Percentiles rank a stretch among this genome's conserved stretches.
Evolutionary conservation across 2,113 vertebrate genomes (phyloP).

Genomic region (Heliornis fulica): DNA sequence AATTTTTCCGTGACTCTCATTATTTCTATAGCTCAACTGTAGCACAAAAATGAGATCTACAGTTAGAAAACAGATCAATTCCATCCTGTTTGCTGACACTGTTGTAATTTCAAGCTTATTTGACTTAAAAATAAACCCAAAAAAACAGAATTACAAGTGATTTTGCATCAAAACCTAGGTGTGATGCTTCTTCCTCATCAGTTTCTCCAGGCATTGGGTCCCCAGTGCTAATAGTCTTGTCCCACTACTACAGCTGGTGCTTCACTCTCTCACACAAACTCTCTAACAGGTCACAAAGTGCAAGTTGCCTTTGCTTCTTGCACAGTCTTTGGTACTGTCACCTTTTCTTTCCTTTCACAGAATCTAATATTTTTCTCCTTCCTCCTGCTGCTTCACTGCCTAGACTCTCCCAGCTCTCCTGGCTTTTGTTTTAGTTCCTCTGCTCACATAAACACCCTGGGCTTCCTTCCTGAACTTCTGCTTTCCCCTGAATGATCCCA

Average conservation of each 20-base stretch:
- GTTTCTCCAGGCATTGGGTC: background rate
- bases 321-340: background rate
- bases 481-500: background rate
- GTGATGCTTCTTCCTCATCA: background rate
- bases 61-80: background rate
- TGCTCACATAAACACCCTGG: slow-evolving; percentile 47
- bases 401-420: background rate
- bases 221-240: background rate
- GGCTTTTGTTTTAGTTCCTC: slow-evolving; percentile 27
- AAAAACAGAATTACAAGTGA: background rate
- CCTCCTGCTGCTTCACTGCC: background rate
- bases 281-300: background rate
- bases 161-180: background rate
- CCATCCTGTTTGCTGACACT: background rate
- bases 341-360: background rate
- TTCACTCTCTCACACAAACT: background rate
- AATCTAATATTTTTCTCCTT: background rate
- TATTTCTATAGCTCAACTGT: slow-evolving; percentile 56
- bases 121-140: background rate
- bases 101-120: background rate
- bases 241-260: background rate
- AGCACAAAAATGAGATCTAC: background rate
- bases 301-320: background rate
- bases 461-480: slow-evolving; percentile 44
- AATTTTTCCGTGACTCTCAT: slow-evolving; percentile 58